Evolutionary conservation across 1,140 invertebrate genomes (phyloP), one percentile per base, ranked within the genome.

Genomic region (Rhagoletis pomonella): DNA sequence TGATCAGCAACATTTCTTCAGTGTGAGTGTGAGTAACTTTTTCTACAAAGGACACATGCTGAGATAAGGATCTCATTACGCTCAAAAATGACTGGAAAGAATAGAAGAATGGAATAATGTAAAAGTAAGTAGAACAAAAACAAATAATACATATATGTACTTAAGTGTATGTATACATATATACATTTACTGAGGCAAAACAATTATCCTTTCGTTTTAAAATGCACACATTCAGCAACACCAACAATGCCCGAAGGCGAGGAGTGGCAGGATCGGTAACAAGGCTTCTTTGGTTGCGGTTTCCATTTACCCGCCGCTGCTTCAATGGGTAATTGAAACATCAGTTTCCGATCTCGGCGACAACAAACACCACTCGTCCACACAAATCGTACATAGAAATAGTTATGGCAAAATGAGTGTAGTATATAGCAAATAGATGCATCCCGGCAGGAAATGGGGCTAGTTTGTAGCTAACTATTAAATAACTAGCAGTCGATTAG

Each of bases 1-100:
- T 73, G 67, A 73, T 73, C 67, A 67, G 29, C 2, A 67, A 67
- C 29, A 39, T 67, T 10, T 42, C 29, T 73, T 47, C 0, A n/a
- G 14, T 0, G 3, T 2, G 50, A 81, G 47, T 81, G 44, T 81
- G 73, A 44, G 69, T 39, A 77, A 55, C 69, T 77, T 17, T 50
- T n/a, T 1, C 0, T 42, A 85, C 85, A 86, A 86, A 86, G 85
- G 85, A 65, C 85, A 67, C 85, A 86, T 86, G 85, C 85, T 50
- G 85, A 14, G 85, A 86, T 86, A 86, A 86, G 85, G 85, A 86
- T 86, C 85, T 86, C 62, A 64, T 86, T 86, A 65, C 85, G 44
- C 17, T 44, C 62, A 50, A 86, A 6, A 86, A 29, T 19, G 6
- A n/a, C n/a, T 12, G 12, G 60, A 29, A 86, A 65, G 47, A 64